Evolutionary conservation across 2,888 invertebrate species (phyloP).

Genomic region (Entomobrya multifasciata): DNA sequence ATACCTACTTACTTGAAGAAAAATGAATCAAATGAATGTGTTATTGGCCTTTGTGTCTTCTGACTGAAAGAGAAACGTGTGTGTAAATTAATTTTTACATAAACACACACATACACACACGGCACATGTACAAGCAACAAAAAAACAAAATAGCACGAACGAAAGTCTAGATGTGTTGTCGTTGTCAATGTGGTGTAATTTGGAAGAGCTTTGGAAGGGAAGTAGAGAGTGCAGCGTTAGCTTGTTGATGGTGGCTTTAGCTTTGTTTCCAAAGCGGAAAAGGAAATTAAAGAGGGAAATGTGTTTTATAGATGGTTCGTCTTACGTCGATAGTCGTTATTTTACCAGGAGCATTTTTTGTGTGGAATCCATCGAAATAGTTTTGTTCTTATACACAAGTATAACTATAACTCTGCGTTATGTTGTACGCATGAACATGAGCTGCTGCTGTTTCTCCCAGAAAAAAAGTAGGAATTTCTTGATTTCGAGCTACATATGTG

Average conservation of each 20-base stretch:
- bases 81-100: constrained; percentile 21
- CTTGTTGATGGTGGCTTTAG: neutral
- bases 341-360: too few relatives aligned
- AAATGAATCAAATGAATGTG: constrained; percentile 9
- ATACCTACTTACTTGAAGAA: too few relatives aligned
- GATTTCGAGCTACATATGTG: too few relatives aligned
- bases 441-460: neutral
- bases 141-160: too few relatives aligned
- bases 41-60: constrained; percentile 28
- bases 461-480: too few relatives aligned
- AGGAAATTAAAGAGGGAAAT: constrained; percentile 38
- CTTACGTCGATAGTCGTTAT: too few relatives aligned
- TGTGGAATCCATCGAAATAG: too few relatives aligned
- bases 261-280: constrained; percentile 4
- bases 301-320: constrained; percentile 19
- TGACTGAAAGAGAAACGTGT: neutral
- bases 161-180: too few relatives aligned
- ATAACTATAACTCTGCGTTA: too few relatives aligned
- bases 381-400: too few relatives aligned
- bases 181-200: neutral
- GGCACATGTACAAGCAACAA: too few relatives aligned
- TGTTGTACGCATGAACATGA: neutral
- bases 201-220: neutral
- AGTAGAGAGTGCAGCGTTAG: neutral
- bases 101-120: neutral